Conservation (phyloP, 1,140 invertebrate species). For the Drosophila kanapiae region DNA sequence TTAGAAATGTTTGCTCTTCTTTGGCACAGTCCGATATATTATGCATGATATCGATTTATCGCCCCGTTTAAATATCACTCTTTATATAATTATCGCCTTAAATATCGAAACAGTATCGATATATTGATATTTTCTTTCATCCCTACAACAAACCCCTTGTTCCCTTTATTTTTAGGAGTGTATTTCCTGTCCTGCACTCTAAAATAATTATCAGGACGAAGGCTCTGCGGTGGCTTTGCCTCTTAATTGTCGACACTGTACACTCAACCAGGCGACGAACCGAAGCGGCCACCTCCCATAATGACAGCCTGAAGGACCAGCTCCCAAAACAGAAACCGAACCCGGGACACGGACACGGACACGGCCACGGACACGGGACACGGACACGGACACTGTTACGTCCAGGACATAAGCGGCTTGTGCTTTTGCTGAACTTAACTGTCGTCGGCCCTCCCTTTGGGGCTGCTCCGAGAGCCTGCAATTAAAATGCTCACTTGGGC, state of each 20-base stretch:
- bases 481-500: constrained; percentile 67
- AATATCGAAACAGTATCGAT: no score
- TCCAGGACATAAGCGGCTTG: constrained; percentile 59
- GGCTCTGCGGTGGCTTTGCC: constrained; percentile 12
- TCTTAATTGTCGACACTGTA: constrained; percentile 48
- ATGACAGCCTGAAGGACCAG: constrained; percentile 3
- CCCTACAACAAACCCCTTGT: background rate
- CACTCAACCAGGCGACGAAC: constrained; percentile 44
- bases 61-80: no score
- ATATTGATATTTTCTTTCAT: background rate
- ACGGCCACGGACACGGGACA: no score
- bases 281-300: constrained; percentile 8
- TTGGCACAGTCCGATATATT: no score
- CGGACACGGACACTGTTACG: background rate
- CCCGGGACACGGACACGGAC: background rate
- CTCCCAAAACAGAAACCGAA: background rate
- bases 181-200: constrained; percentile 26
- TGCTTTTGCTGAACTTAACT: constrained; percentile 34
- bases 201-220: constrained; percentile 55
- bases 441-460: constrained; percentile 24
- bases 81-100: no score
- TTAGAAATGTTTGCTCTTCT: no score
- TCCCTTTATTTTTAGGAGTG: background rate
- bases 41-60: no score
- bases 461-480: constrained; percentile 44